Evolutionary conservation across 2,113 vertebrate genomes (phyloP).

Genomic region (Ia io): DNA sequence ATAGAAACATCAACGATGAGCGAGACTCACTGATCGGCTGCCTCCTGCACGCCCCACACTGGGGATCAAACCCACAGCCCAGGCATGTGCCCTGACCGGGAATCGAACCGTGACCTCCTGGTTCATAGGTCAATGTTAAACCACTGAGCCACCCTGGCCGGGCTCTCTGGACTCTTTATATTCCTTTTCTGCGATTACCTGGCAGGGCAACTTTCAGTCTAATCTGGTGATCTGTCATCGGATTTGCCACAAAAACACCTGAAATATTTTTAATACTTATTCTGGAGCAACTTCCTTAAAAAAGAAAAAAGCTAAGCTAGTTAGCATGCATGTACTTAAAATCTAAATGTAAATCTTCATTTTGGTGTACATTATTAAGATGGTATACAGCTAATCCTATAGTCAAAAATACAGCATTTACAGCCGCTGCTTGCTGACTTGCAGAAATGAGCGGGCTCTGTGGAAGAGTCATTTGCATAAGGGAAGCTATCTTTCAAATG

Average conservation of each 20-base stretch:
- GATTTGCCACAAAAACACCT: slow-evolving; percentile 27
- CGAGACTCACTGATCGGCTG: too few relatives aligned
- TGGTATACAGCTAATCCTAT: background rate
- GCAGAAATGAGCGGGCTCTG: slow-evolving; percentile 36
- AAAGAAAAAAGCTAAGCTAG: background rate
- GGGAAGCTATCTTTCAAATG: background rate
- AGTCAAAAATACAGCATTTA: background rate
- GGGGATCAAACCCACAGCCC: too few relatives aligned
- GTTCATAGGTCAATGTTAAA: too few relatives aligned
- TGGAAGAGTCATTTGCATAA: slow-evolving; percentile 59
- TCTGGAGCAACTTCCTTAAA: background rate
- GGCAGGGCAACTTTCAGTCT: background rate
- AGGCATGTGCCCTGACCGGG: too few relatives aligned
- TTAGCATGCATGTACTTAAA: background rate
- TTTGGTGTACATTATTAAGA: background rate
- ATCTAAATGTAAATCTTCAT: background rate
- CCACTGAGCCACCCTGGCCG: too few relatives aligned
- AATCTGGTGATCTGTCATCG: background rate
- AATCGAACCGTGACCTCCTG: too few relatives aligned
- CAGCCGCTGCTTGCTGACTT: background rate
- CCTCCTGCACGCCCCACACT: too few relatives aligned
- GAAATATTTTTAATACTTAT: slow-evolving; percentile 12
- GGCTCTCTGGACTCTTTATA: background rate
- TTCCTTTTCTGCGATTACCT: background rate
- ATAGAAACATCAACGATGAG: too few relatives aligned